Evolutionary conservation across 1,140 invertebrate genomes (phyloP), one percentile per base, ranked within the genome.

Genomic region (Pteromalus puparum): DNA sequence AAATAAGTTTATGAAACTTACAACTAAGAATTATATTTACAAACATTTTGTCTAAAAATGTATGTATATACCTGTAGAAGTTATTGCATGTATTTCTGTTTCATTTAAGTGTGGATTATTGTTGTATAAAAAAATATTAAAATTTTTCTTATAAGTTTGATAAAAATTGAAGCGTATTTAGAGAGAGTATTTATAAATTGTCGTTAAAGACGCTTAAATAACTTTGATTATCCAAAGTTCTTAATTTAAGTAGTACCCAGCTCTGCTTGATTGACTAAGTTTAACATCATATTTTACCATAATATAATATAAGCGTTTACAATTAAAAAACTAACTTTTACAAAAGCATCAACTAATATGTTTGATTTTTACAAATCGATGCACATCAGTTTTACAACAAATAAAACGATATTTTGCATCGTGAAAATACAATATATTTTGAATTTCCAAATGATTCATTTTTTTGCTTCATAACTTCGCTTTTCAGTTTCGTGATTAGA

Each of bases 291-390:
- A n/a, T n/a, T n/a, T 70, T 10, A 70, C 26, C 67, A 28, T 73
- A 81, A n/a, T n/a, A n/a, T n/a, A n/a, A n/a, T 61, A 42, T 24
- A 15, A 68, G 38, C 21, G 30, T 46, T 42, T 61, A 21, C 4
- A 61, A 61, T 18, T 61, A 61, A 4, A 68, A 38, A 26, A 26
- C 34, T 42, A 46, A 26, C 18, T 70, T 80, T 70, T 78, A 24
- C 28, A 28, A 70, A 28, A 70, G 1, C 48, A 38, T 38, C 21
- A 74, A 65, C 28, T 61, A 46, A 38, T 38, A 15, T 74, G 6
- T 74, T 82, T 82, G 46, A 74, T 82, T 82, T 75, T 74, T 61
- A 72, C 38, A 72, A 81, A 72, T 65, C n/a, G 34, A 68, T 28
- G 12, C 46, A 12, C 9, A 76, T 72, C 26, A 21, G 15, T 21